Conservation (phyloP, 2,888 invertebrate species). For the Cryptosula pallasiana region DNA sequence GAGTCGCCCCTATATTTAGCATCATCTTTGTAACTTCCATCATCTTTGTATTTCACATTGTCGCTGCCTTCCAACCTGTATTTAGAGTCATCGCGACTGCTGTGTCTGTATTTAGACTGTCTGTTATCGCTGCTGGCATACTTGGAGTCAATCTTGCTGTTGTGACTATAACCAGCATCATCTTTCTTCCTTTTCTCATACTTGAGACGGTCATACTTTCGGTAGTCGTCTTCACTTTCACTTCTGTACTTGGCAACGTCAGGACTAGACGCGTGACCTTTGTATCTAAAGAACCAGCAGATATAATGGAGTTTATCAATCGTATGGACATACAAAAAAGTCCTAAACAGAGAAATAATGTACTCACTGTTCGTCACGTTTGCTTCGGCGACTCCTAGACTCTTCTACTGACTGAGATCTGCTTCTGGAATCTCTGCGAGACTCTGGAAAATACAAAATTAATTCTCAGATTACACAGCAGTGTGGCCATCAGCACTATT, state of each 20-base stretch:
- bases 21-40: conserved; percentile 20
- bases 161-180: not conserved
- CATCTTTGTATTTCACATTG: conserved; percentile 14
- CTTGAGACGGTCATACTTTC: too few species aligned
- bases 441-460: not conserved
- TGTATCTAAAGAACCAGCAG: too few species aligned
- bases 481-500: too few species aligned
- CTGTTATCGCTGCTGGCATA: not conserved
- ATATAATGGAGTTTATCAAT: too few species aligned
- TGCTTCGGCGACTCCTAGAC: not conserved
- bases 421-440: not conserved
- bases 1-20: conserved; percentile 5
- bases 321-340: too few species aligned
- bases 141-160: not conserved
- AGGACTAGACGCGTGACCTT: too few species aligned
- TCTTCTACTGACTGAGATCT: not conserved
- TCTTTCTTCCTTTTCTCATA: too few species aligned
- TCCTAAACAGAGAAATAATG: too few species aligned
- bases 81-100: not conserved
- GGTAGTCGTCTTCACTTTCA: not conserved
- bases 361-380: not conserved
- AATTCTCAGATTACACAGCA: too few species aligned
- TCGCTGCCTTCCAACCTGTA: too few species aligned
- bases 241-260: not conserved
- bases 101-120: not conserved